These are phyloP conservation scores for Ailurus styani DNA, from an alignment of 2,113 vertebrate species.

Conservation along the genomic window DNA sequence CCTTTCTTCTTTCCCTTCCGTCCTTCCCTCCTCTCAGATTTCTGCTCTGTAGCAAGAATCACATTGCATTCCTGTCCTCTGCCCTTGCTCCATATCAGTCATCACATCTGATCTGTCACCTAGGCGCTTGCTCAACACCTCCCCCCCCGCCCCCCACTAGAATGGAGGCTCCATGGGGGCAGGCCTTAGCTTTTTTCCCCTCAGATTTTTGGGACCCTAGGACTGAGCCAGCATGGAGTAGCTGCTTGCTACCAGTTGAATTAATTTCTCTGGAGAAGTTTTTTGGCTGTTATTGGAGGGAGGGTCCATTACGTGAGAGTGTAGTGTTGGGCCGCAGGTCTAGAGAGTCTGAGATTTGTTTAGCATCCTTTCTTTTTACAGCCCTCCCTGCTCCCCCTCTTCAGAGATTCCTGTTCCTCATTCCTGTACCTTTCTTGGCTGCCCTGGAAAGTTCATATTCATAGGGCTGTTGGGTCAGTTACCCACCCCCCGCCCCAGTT, in stretches of 20 bases:
- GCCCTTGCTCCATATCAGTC: background rate
- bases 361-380: background rate
- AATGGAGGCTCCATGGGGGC: background rate
- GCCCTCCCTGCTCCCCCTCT: background rate
- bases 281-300: background rate
- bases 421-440: background rate
- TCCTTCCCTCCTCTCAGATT: background rate
- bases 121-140: background rate
- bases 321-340: background rate
- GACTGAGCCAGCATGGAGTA: background rate
- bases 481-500: background rate
- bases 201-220: background rate
- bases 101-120: background rate
- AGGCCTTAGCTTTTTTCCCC: background rate
- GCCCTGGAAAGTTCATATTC: background rate
- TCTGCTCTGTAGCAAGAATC: background rate
- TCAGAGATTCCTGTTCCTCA: background rate
- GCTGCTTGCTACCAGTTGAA: background rate
- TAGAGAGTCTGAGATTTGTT: background rate
- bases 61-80: no score
- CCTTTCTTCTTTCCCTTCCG: no score
- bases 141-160: background rate
- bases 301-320: background rate
- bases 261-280: background rate
- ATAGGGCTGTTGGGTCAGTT: background rate